Base-by-base conservation (phyloP, 1,140 invertebrate species). In the Alviniconcha marisindica region DNA sequence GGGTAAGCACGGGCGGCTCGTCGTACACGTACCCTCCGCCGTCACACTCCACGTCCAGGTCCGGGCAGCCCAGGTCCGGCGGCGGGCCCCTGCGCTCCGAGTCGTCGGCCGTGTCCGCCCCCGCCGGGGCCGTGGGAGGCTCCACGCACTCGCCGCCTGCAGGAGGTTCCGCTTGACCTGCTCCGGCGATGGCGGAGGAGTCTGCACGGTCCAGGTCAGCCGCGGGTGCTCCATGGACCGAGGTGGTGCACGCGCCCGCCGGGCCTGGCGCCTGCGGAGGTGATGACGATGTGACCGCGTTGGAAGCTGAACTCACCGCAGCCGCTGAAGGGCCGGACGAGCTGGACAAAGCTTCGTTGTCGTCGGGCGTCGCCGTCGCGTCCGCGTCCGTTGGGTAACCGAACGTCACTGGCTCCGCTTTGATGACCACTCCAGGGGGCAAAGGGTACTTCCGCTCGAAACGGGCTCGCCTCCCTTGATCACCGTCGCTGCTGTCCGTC, bases 391-490 rank as follows among this genome's bases (percentile, higher is more conserved):
- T 33, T 40, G 78, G 78, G 31, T 80, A 80, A 15, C 78, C 78
- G 33, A 31, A 42, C 1, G 56, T 69, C 31, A 44, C 74, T 38
- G 84, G 84, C 44, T 85, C 84, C 31, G 63, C 44, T 76, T 85
- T 85, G 33, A 85, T 85, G 18, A 85, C 77, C 31, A 85, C 77
- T 48, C 81, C 84, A 21, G 81, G 76, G 3, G 84, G 84, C 15
- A 85, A 51, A 0, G 84, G 81, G 36, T 85, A 85, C 31, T 80
- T 82, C 36, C 33, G 74, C 40, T 85, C 84, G 4, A 85, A 40
- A 4, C 36, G 60, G 10, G 54, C 60, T 44, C 84, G 63, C 44
- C 82, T 85, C 4, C 28, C 36, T 36, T 44, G 44, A 10, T 48
- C 44, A 48, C 44, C 44, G 44, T 48, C 44, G 5, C 7, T 18